These are phyloP conservation scores for Macrosiphum euphorbiae DNA, from an alignment of 2,888 invertebrate genomes.

Conservation along the genomic window DNA sequence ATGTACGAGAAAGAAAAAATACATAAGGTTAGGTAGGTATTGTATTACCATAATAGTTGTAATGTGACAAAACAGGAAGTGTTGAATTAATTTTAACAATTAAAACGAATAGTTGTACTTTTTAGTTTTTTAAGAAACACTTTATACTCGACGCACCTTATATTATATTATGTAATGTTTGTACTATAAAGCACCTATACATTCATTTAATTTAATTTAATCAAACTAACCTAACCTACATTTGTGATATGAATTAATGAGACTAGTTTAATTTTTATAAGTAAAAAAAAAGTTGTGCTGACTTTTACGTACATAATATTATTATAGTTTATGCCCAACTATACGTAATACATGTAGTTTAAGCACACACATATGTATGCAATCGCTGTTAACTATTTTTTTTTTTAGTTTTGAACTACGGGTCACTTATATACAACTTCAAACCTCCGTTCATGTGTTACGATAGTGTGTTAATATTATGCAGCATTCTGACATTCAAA, in stretches of 20 bases:
- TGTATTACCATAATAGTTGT: constrained; percentile 4
- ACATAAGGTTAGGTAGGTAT: neutral
- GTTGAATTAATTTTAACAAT: constrained; percentile 19
- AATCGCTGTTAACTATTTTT: neutral
- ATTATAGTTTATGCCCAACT: neutral
- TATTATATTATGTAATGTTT: neutral
- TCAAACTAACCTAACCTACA: neutral
- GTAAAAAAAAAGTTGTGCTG: neutral
- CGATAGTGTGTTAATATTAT: neutral
- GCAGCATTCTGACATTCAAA: neutral
- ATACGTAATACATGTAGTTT: neutral
- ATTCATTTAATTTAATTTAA: neutral
- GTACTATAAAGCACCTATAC: neutral
- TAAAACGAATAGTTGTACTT: neutral
- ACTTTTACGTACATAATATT: neutral
- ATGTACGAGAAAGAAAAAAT: neutral
- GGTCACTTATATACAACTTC: neutral
- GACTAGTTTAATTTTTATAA: neutral
- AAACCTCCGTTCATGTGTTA: neutral
- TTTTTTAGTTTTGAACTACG: neutral
- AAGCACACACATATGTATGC: neutral
- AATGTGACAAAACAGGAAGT: constrained; percentile 22
- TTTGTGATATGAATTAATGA: neutral
- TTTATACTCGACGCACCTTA: neutral
- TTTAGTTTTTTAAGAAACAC: neutral